Evolutionary conservation across 2,888 invertebrate species (phyloP), one percentile per base, ranked within the genome.

Genomic region (Hirtodrosophila cameraria): DNA sequence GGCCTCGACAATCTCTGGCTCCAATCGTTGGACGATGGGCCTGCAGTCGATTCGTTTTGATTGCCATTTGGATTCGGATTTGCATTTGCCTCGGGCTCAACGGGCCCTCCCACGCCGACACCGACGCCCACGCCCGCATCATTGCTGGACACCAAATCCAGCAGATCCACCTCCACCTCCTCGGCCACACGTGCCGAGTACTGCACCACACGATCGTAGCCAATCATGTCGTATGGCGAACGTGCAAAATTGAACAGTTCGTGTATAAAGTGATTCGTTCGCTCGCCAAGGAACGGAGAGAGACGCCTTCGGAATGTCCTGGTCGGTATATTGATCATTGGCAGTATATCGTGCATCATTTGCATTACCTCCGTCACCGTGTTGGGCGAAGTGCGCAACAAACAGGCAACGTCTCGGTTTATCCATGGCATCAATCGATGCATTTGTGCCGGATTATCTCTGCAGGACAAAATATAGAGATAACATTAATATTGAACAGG

Each of bases 381-480:
- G 11, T 93, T 93, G 2, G 89, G 82, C 1, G 92, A 90, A 71
- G 93, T 93, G 68, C 93, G 93, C 16, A 97, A 90, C 43, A 90
- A 72, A 46, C 97, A 92, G 76, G 94, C 93, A 20, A 98, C 92
- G 90, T 98, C 98, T 67, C 98, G 93, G 89, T 95, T 95, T 23
- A 98, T 92, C 97, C 97, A 98, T 1, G 96, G 96, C 65, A 96
- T 94, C 50, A 98, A 92, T 1, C 98, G 94, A 89, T 96, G 95
- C 67, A 95, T 93, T 89, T 96, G 95, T 9, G 95, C 94, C 53
- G 95, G 95, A 91, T 97, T 94, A 87, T 93, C 93, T 90, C 96
- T 95, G 88, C n/a, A 92, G 91, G 2, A 3, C 5, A 23, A 23
- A 23, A 18, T 1, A 0, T 5, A 18, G 18, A 4, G 18, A 4